These are phyloP conservation scores for Metaphire vulgaris DNA, from an alignment of 1,140 invertebrate genomes.

Conservation along the genomic window DNA sequence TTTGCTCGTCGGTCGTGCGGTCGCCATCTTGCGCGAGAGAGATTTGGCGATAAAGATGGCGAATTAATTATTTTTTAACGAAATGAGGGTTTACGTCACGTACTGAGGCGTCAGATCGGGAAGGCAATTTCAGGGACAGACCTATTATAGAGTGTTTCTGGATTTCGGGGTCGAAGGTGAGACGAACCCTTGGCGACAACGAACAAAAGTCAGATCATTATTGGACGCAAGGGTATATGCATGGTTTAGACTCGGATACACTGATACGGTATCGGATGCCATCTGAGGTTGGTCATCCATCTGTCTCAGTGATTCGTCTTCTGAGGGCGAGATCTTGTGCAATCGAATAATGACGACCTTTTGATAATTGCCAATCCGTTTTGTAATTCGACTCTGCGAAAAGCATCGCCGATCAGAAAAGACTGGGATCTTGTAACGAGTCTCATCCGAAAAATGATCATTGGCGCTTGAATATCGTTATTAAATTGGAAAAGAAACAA, in stretches of 20 bases:
- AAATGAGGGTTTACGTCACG: background rate
- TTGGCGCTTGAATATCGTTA: no score
- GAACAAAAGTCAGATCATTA: background rate
- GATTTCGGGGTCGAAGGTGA: background rate
- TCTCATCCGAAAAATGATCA: no score
- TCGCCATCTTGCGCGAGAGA: background rate
- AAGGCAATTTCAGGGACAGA: background rate
- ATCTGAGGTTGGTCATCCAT: background rate
- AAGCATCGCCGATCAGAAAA: no score
- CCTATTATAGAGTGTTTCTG: background rate
- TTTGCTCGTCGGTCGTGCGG: background rate
- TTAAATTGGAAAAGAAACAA: no score
- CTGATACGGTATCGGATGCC: no score
- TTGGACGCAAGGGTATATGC: no score
- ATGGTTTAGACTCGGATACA: no score
- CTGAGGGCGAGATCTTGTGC: background rate
- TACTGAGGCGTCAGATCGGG: background rate
- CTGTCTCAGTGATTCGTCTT: background rate
- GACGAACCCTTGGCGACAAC: background rate
- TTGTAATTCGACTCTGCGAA: no score
- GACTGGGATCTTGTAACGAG: no score
- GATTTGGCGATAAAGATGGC: no score
- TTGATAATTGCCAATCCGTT: background rate
- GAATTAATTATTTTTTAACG: background rate
- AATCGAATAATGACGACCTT: background rate